Evolutionary conservation across 1,140 invertebrate species (phyloP).

Genomic region (Metopolophium dirhodum): DNA sequence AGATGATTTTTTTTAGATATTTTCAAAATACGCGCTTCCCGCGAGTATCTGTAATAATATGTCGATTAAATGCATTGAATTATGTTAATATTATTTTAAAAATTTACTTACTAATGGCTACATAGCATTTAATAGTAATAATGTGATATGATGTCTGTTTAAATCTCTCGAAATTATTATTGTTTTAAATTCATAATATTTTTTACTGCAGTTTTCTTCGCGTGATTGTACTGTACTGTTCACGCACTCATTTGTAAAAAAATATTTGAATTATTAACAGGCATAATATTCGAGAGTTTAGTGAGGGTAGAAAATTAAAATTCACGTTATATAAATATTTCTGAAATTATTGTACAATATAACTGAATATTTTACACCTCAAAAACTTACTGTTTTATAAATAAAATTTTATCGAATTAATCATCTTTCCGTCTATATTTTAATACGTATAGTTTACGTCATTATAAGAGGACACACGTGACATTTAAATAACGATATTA

Average conservation of each 20-base stretch:
- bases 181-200: not conserved
- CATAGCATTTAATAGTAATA: not conserved
- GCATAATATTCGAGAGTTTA: not conserved
- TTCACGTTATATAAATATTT: not conserved
- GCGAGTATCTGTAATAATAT: not conserved
- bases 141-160: not conserved
- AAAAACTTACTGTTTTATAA: not conserved
- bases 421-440: too few species aligned
- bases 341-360: not conserved
- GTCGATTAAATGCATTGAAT: not conserved
- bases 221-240: not conserved
- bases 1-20: not conserved
- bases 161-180: not conserved
- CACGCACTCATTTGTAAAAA: not conserved
- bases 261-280: too few species aligned
- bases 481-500: too few species aligned
- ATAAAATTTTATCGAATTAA: too few species aligned
- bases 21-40: not conserved
- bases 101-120: not conserved
- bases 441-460: too few species aligned
- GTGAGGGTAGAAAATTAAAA: not conserved
- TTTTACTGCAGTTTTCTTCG: not conserved
- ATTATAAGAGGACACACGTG: too few species aligned
- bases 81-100: not conserved
- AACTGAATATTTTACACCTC: too few species aligned